Evolutionary conservation across 1,140 invertebrate species (phyloP), one percentile per base, ranked within the genome.

Genomic region (Rhagoletis pomonella): DNA sequence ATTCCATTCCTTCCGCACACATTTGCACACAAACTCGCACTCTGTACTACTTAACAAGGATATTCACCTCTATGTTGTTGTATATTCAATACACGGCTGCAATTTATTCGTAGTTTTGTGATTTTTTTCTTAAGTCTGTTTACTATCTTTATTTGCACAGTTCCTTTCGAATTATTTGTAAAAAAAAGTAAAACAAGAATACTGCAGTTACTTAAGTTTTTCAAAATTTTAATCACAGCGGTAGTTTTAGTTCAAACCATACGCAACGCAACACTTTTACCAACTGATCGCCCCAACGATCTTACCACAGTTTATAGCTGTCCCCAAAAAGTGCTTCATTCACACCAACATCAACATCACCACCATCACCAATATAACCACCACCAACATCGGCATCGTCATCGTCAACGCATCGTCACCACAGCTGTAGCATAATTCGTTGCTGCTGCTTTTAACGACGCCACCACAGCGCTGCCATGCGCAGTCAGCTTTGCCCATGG

Each of bases 261-360:
- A 92, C 91, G 90, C 87, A 90, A 91, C 90, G 91, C 90, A 90
- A 90, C 89, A 91, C 91, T 92, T 92, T 91, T 91, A 92, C 91
- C 90, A 92, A 92, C 91, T 92, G 91, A 92, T 90, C 90, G 91
- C 89, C 89, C 86, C 89, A 90, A 90, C 91, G 90, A 92, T 90
- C 91, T 91, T 90, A 90, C 91, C 91, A 90, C 90, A 89, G 91
- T 91, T 92, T 92, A 92, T 92, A 92, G 55, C 86, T 87, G 86
- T 69, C 62, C 62, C 86, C 44, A 77, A 87, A 87, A 87, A 62
- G 9, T 44, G 65, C 59, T 50, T 67, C 44, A 55, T n/a, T 55
- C 19, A 58, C 85, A 58, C 42, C 59, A 59, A 47, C 86, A 87
- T 39, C 65, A 73, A n/a, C 67, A 77, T 47, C 55, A 47, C n/a